These are phyloP conservation scores for Brachionus manjavacas DNA, from an alignment of 1,140 invertebrate species.

Conservation along the genomic window DNA sequence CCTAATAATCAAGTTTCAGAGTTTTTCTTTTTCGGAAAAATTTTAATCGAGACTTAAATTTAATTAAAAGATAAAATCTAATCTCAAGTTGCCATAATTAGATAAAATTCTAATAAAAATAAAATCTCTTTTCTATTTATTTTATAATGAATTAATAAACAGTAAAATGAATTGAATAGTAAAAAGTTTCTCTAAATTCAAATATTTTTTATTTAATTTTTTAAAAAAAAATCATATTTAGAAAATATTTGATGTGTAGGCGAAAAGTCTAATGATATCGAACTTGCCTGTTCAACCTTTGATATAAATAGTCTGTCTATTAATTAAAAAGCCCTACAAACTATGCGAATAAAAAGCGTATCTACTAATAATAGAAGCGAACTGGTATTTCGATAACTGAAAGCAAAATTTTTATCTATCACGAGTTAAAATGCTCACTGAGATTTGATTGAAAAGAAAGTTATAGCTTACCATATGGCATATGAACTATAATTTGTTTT, in stretches of 20 bases:
- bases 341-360: neutral
- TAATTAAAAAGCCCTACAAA: neutral
- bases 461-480: neutral
- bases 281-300: neutral
- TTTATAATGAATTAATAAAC: too few species aligned
- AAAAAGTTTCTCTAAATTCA: too few species aligned
- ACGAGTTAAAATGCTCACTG: neutral
- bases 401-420: neutral
- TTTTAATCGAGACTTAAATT: neutral
- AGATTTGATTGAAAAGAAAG: neutral
- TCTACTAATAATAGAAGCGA: neutral
- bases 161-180: too few species aligned
- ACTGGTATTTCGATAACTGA: neutral
- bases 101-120: neutral
- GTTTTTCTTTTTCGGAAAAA: neutral
- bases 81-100: neutral
- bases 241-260: too few species aligned
- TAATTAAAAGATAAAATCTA: neutral
- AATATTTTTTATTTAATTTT: too few species aligned
- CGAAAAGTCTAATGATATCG: neutral
- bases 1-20: too few species aligned
- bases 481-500: conserved; percentile 16
- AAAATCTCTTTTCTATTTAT: too few species aligned
- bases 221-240: too few species aligned
- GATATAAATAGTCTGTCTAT: neutral